Conservation (phyloP, 2,888 invertebrate genomes). For the Cerastoderma edule region DNA sequence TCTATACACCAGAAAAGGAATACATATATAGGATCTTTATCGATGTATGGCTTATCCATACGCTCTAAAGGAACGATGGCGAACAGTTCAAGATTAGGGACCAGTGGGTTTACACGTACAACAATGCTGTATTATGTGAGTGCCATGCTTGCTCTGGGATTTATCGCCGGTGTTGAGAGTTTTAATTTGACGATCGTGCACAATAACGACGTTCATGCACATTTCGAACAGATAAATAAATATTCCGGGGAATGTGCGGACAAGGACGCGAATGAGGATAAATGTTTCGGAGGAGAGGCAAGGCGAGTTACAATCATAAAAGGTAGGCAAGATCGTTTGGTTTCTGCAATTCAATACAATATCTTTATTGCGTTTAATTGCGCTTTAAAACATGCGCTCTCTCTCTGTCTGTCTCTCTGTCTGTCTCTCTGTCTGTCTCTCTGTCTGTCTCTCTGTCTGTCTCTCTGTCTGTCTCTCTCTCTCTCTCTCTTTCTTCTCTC, state of each 20-base stretch:
- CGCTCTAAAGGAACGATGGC: no score
- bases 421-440: background rate
- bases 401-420: no score
- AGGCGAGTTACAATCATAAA: conserved; percentile 84
- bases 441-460: background rate
- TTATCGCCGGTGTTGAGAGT: background rate
- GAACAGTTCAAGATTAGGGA: no score
- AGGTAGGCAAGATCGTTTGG: no score
- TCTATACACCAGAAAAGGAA: no score
- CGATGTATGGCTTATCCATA: no score
- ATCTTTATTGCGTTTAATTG: no score
- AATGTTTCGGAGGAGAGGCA: conserved; percentile 94
- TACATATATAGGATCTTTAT: no score
- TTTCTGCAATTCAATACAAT: no score
- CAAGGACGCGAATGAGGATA: conserved; percentile 78
- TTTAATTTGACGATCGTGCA: conserved; percentile 90
- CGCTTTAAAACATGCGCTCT: no score
- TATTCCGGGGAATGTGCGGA: conserved; percentile 86
- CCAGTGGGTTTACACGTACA: no score
- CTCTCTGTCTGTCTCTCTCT: background rate
- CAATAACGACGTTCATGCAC: conserved; percentile 95
- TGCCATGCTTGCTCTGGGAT: background rate
- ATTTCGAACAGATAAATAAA: conserved; percentile 91
- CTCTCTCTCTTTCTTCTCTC: background rate
- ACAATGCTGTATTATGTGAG: no score